These are phyloP conservation scores for Heliocidaris erythrogramma DNA, from an alignment of 35 echinoderm and acorn worm species.

Conservation along the genomic window DNA sequence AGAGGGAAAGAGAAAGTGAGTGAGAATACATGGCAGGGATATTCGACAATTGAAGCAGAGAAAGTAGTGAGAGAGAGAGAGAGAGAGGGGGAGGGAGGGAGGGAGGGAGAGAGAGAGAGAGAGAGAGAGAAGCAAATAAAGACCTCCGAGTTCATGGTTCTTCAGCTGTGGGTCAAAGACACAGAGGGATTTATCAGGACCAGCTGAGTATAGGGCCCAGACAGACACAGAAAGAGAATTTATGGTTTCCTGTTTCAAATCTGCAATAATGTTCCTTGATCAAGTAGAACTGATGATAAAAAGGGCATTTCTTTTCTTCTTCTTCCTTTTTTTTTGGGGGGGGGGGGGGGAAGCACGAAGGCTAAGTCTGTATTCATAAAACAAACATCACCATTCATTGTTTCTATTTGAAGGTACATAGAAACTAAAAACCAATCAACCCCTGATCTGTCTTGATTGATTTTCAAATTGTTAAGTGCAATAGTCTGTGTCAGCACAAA, in stretches of 20 bases:
- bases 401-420: too few relatives aligned
- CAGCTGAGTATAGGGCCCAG: neutral
- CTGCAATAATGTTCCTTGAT: neutral
- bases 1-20: too few relatives aligned
- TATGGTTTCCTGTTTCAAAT: neutral
- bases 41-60: too few relatives aligned
- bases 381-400: too few relatives aligned
- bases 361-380: too few relatives aligned
- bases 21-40: too few relatives aligned
- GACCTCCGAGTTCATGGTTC: neutral
- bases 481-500: neutral
- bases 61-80: too few relatives aligned
- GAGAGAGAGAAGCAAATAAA: neutral
- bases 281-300: neutral
- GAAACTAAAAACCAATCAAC: too few relatives aligned
- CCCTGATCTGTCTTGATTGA: neutral
- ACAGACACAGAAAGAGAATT: constrained; percentile 12
- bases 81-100: neutral
- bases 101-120: neutral
- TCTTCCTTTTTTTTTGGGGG: neutral
- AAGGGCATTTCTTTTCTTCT: neutral
- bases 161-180: neutral
- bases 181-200: neutral
- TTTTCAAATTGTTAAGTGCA: neutral
- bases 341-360: neutral